phyloP scores from a whole-genome alignment of 2,797 vertebrate genomes.

The Galagoides demidoff region DNA sequence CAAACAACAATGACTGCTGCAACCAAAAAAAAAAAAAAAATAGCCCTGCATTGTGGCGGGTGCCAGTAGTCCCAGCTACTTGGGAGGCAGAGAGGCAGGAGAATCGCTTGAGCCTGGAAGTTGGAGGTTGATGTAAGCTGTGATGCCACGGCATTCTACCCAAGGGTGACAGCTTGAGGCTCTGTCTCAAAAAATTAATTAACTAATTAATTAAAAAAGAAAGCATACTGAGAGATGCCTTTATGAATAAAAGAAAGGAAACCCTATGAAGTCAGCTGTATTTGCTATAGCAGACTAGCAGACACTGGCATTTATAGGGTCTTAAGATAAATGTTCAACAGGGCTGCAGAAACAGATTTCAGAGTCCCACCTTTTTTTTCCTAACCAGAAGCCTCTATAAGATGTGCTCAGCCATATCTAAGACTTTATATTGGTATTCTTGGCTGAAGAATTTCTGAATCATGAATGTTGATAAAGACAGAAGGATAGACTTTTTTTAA shows the following conservation, averaged over 20 bases:
- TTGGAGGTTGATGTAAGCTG: too few species aligned
- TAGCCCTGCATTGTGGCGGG: too few species aligned
- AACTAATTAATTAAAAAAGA: background rate
- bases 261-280: background rate
- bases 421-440: background rate
- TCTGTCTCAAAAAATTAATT: too few species aligned
- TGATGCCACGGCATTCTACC: too few species aligned
- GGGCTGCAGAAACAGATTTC: background rate
- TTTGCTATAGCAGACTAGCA: background rate
- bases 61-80: too few species aligned
- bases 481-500: background rate
- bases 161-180: too few species aligned
- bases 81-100: too few species aligned
- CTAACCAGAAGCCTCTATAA: background rate
- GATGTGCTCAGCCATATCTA: background rate
- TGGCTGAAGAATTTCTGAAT: background rate
- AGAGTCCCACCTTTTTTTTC: background rate
- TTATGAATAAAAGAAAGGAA: constrained; percentile 35
- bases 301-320: background rate
- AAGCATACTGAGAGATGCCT: background rate
- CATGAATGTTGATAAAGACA: background rate
- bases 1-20: too few species aligned
- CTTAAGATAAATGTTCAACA: background rate
- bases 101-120: too few species aligned
- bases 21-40: too few species aligned